Percentiles rank a stretch among this genome's conserved stretches.
Evolutionary conservation across 2,797 vertebrate genomes (phyloP).

Genomic region (Pachyuromys duprasi): DNA sequence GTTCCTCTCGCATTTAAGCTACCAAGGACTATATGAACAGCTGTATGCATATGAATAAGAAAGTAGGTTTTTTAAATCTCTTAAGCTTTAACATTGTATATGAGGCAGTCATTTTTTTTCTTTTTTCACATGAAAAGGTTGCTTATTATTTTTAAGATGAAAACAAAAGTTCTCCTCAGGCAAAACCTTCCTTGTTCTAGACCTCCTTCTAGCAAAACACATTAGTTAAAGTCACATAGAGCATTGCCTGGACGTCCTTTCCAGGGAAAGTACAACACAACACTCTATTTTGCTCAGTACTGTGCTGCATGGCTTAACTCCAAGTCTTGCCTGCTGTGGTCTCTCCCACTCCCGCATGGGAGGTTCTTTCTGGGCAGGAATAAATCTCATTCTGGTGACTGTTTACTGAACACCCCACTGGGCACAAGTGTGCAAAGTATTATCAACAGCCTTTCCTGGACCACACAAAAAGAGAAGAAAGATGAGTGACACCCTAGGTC

Average conservation of each 20-base stretch:
- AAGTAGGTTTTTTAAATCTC: not conserved
- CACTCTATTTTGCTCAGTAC: not conserved
- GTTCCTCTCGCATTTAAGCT: constrained; percentile 61
- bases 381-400: not conserved
- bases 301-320: not conserved
- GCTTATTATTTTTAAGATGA: constrained; percentile 48
- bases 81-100: constrained; percentile 40
- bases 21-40: not conserved
- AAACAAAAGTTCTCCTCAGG: constrained; percentile 36
- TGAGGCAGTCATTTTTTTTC: constrained; percentile 2
- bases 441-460: not conserved
- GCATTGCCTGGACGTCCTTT: not conserved
- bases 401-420: not conserved
- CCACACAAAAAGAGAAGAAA: not conserved
- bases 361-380: not conserved
- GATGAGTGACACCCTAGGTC: not conserved
- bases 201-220: not conserved
- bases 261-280: not conserved
- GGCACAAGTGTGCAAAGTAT: not conserved
- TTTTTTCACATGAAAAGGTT: constrained; percentile 1
- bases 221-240: constrained; percentile 5
- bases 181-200: constrained; percentile 3
- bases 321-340: not conserved
- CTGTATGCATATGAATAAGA: constrained; percentile 70
- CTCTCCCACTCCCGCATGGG: not conserved